phyloP scores from a whole-genome alignment of 2,797 vertebrate genomes.

The Acanthis flammea region DNA sequence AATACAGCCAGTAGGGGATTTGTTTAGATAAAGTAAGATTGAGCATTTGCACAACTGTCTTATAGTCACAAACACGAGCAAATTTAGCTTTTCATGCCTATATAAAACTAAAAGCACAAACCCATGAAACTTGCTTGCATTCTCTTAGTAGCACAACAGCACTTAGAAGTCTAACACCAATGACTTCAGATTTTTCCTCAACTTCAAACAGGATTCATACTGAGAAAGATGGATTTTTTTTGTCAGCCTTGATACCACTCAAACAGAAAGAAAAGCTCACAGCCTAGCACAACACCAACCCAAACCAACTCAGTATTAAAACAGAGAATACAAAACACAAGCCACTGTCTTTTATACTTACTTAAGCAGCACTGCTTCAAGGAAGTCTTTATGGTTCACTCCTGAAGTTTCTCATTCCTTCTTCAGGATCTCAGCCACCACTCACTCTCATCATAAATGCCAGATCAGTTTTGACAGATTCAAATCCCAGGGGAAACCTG shows the following conservation, averaged over 20 bases:
- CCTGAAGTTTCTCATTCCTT: background rate
- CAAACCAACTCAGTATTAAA: background rate
- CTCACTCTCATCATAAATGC: background rate
- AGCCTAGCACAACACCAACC: background rate
- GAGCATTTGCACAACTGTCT: background rate
- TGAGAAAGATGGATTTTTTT: background rate
- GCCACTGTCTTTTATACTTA: background rate
- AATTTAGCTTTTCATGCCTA: background rate
- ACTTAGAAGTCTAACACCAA: background rate
- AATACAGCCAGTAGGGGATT: background rate
- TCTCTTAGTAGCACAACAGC: background rate
- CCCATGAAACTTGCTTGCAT: background rate
- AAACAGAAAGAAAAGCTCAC: background rate
- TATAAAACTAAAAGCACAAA: background rate
- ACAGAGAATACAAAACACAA: background rate
- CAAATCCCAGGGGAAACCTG: background rate
- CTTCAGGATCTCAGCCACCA: background rate
- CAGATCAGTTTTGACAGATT: background rate
- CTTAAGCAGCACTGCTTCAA: background rate
- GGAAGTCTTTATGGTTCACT: background rate
- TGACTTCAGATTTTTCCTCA: background rate
- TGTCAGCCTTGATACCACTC: background rate
- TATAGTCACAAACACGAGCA: background rate
- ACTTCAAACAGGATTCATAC: background rate
- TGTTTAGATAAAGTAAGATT: background rate